Evolutionary conservation across 2,797 vertebrate genomes (phyloP), one percentile per base, ranked within the genome.

Genomic region (Danio aesculapii): DNA sequence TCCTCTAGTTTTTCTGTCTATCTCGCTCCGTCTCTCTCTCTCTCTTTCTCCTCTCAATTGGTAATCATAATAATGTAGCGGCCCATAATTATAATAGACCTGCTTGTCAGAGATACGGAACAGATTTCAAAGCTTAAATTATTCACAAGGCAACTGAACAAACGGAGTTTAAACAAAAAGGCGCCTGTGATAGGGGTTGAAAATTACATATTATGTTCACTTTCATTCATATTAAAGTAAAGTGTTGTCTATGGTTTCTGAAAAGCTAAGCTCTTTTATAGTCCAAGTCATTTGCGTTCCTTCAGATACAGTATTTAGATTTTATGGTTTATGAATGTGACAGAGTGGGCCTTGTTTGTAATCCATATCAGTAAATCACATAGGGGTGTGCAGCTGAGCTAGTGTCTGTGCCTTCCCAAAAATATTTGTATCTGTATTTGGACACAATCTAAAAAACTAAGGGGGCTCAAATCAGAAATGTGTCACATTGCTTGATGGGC

Each of bases 31-130:
- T 71, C 66, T 17, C 52, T 55, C 46, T 43, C 44, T 71, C 66
- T 71, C 44, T 66, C 70, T 75, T 30, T 77, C 41, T 75, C 47
- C 67, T 52, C 83, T 84, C 82, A 91, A 92, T 92, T 91, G 90
- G 86, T 88, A 88, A 92, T 92, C 88, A 91, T 87, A 92, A 90
- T 91, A 88, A 91, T 90, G 86, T 89, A 86, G 83, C 71, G 72
- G 85, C 59, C 88, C 85, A 82, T 90, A 92, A 94, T 93, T 92
- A 90, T 87, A 92, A 88, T 83, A 77, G 79, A 84, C 58, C 88
- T 89, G 88, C 79, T 90, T 91, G 90, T 89, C 89, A 88, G 85
- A 90, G 89, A 93, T 92, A 91, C 85, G 82, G 86, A 86, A 84
- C 85, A 75, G 78, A 88, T 91, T 90, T 90, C 83, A 92, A 89